A percentile compares a stretch with the other conserved stretches of the same genome.
Conservation (phyloP, 2,888 invertebrate genomes). For the Alviniconcha strummeri region DNA sequence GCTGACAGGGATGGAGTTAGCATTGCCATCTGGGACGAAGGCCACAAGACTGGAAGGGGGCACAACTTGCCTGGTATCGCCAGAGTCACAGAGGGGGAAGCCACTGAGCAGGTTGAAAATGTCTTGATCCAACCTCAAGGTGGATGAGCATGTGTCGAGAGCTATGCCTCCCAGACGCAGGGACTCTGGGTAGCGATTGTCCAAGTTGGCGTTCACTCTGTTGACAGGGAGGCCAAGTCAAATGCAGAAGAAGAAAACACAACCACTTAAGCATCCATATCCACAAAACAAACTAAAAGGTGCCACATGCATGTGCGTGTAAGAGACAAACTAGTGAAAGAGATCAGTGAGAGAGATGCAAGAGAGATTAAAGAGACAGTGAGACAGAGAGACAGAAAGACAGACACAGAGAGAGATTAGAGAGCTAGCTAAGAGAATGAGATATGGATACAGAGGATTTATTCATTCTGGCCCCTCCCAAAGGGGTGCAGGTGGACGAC, state of each 20-base stretch:
- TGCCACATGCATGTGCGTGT: too few relatives aligned
- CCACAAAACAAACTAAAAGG: too few relatives aligned
- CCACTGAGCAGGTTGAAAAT: slow-evolving; percentile 71
- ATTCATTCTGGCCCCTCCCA: too few relatives aligned
- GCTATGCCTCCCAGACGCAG: slow-evolving; percentile 69
- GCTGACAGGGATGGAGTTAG: slow-evolving; percentile 62
- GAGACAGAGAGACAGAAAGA: too few relatives aligned
- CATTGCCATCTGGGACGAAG: slow-evolving; percentile 65
- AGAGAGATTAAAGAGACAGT: background rate
- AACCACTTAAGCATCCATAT: too few relatives aligned
- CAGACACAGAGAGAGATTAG: too few relatives aligned
- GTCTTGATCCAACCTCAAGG: slow-evolving; percentile 69
- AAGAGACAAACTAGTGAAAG: too few relatives aligned
- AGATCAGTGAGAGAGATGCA: too few relatives aligned
- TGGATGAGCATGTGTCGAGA: slow-evolving; percentile 68
- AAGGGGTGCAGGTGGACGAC: too few relatives aligned
- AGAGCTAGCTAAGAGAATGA: too few relatives aligned
- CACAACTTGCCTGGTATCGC: slow-evolving; percentile 51
- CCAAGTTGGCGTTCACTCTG: slow-evolving; percentile 66
- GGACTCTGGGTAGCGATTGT: slow-evolving; percentile 50
- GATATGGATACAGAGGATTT: too few relatives aligned
- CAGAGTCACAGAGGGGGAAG: slow-evolving; percentile 65
- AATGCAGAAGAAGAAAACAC: too few relatives aligned
- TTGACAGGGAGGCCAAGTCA: background rate
- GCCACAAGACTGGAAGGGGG: slow-evolving; percentile 66